Conservation (phyloP, 2,888 invertebrate species). For the Chrysotoxum bicinctum region DNA sequence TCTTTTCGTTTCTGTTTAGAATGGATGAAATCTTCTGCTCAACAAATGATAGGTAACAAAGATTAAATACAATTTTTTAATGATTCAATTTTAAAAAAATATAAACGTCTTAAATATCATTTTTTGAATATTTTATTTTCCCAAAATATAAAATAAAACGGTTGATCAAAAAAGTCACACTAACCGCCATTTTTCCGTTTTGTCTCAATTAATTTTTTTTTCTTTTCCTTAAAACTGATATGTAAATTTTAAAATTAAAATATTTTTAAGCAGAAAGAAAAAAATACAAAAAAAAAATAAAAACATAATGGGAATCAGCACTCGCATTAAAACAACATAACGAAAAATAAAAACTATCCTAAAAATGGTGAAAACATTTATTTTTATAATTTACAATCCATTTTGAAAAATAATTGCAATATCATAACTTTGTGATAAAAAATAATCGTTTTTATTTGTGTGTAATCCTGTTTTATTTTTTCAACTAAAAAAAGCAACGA, state of each 20-base stretch:
- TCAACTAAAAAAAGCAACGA: slow-evolving; percentile 47
- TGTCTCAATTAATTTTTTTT: background rate
- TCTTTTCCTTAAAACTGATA: background rate
- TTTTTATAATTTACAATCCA: slow-evolving; percentile 20
- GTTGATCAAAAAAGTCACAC: too few species aligned
- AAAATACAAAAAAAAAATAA: slow-evolving; percentile 21
- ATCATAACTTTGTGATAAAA: slow-evolving; percentile 62
- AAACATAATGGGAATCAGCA: slow-evolving; percentile 60
- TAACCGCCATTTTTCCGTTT: background rate
- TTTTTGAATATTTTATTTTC: too few species aligned
- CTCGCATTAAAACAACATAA: slow-evolving; percentile 63
- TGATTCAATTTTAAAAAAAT: too few species aligned
- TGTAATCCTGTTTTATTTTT: slow-evolving; percentile 14
- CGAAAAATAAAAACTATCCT: background rate
- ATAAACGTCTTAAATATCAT: too few species aligned
- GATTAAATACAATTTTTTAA: too few species aligned
- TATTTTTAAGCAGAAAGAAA: slow-evolving; percentile 19
- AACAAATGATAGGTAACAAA: too few species aligned
- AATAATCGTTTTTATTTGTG: slow-evolving; percentile 26
- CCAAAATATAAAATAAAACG: too few species aligned
- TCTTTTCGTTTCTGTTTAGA: too few species aligned
- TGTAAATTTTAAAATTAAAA: slow-evolving; percentile 15
- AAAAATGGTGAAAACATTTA: slow-evolving; percentile 20
- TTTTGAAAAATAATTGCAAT: slow-evolving; percentile 39
- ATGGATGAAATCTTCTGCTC: too few species aligned